phyloP scores from a whole-genome alignment of 1,140 invertebrate species.

The Drosophila aff. region DNA sequence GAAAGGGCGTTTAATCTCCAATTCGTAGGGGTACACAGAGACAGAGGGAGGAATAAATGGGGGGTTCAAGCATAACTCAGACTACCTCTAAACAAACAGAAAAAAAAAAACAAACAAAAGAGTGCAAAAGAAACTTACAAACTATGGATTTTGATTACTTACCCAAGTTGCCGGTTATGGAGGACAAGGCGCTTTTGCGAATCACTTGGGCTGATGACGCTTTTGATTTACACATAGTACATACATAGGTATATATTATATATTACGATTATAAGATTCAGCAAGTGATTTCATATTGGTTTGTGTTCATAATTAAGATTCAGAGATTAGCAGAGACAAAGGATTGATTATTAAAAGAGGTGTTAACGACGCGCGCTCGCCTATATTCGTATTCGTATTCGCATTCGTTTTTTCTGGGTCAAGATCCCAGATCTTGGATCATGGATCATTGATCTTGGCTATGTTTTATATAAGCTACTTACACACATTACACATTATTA shows the following conservation, averaged over 20 bases:
- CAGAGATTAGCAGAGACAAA: slow-evolving; percentile 50
- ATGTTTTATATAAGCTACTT: slow-evolving; percentile 46
- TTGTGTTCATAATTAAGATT: slow-evolving; percentile 37
- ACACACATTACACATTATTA: slow-evolving; percentile 30
- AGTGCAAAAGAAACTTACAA: slow-evolving; percentile 57
- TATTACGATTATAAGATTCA: slow-evolving; percentile 69
- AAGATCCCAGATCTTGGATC: slow-evolving; percentile 16
- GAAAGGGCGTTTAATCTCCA: slow-evolving; percentile 11
- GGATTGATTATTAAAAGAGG: slow-evolving; percentile 40
- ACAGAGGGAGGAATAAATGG: background rate
- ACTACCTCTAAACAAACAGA: slow-evolving; percentile 58
- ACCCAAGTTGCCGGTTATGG: slow-evolving; percentile 84
- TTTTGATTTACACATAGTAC: slow-evolving; percentile 81
- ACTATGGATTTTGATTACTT: slow-evolving; percentile 72
- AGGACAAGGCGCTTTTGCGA: slow-evolving; percentile 85
- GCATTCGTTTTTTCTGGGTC: slow-evolving; percentile 15
- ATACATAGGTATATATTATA: slow-evolving; percentile 75
- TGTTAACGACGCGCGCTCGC: slow-evolving; percentile 25
- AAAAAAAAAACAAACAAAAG: slow-evolving; percentile 10
- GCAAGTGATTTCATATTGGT: slow-evolving; percentile 67
- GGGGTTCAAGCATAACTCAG: slow-evolving; percentile 44
- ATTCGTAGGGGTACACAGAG: background rate
- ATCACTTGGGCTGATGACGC: slow-evolving; percentile 85
- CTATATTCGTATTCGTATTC: slow-evolving; percentile 2
- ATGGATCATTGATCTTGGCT: slow-evolving; percentile 9